Base-by-base conservation (phyloP, 2,888 invertebrate genomes). In the Luperina testacea region DNA sequence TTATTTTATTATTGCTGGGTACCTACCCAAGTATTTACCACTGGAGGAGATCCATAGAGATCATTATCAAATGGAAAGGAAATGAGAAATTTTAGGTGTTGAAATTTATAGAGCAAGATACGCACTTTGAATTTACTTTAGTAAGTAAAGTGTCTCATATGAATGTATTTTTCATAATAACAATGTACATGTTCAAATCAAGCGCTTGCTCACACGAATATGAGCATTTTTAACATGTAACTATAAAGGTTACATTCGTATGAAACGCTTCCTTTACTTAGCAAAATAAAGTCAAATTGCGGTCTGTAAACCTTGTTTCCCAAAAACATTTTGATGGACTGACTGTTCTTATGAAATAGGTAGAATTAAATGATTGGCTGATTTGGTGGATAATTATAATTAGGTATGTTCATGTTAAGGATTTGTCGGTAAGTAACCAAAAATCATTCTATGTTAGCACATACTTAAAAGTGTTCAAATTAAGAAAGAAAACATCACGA, bases 401-500 rank as follows among this genome's bases (percentile, higher is more conserved):
- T 20, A n/a, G n/a, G n/a, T n/a, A 64, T 20, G 20, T 64, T 64
- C 64, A 64, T 64, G 2, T 20, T 11, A 38, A 9, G 20, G 9
- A 64, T 38, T 64, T 64, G 24, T 38, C 24, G 38, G 38, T 38
- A 64, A 64, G 51, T 32, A 53, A 7, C 13, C 17, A n/a, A 8
- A 59, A 32, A 15, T 74, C 0, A 45, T 75, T 75, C 0, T n/a
- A 32, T 45, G 8, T n/a, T 74, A 20, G 15, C 20, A 72, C 8
- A 17, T 48, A n/a, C n/a, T 20, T 20, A n/a, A n/a, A n/a, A 20
- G 2, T 61, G 24, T 45, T 45, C 42, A 61, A 76, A 76, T 38
- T 68, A 27, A 53, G 0, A 48, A 68, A 61, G 32, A 15, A 68
- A 82, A 82, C 45, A 82, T 68, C 80, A 82, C 76, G 76, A 82